Evolutionary conservation across 2,888 invertebrate species (phyloP).

Genomic region (Cantharis flavilabris): DNA sequence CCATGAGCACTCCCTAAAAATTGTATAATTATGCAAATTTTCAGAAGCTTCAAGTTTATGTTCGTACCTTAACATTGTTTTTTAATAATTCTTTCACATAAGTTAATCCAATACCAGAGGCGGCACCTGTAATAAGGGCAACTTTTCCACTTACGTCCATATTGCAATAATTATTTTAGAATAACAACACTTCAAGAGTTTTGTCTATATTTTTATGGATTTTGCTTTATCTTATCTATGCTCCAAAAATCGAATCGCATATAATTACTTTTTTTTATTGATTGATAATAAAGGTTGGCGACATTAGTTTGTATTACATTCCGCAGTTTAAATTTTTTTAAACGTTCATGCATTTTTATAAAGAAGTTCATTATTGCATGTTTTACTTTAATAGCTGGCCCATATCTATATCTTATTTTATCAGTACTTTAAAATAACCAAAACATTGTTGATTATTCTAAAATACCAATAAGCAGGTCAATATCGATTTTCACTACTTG

Average conservation of each 20-base stretch:
- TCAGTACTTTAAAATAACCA: too few relatives aligned
- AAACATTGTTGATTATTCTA: too few relatives aligned
- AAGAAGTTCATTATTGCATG: too few relatives aligned
- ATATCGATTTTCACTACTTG: too few relatives aligned
- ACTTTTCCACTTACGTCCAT: not conserved
- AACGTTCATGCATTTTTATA: too few relatives aligned
- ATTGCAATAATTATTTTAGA: not conserved
- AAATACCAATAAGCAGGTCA: too few relatives aligned
- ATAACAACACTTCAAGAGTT: not conserved
- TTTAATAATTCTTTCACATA: conserved; percentile 5
- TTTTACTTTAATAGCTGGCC: too few relatives aligned
- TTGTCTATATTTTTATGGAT: not conserved
- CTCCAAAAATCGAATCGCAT: not conserved
- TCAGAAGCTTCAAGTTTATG: accelerated
- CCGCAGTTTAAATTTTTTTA: too few relatives aligned
- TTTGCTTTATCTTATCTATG: not conserved
- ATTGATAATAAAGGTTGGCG: not conserved
- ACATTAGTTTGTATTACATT: not conserved
- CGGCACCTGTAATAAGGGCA: not conserved
- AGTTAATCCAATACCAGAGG: not conserved
- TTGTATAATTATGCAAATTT: not conserved
- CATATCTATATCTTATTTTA: too few relatives aligned
- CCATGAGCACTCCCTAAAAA: conserved; percentile 44
- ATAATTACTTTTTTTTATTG: not conserved
- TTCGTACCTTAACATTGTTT: conserved; percentile 8